Conservation (phyloP, 2,888 invertebrate species). For the Temnothorax rugatulus region DNA sequence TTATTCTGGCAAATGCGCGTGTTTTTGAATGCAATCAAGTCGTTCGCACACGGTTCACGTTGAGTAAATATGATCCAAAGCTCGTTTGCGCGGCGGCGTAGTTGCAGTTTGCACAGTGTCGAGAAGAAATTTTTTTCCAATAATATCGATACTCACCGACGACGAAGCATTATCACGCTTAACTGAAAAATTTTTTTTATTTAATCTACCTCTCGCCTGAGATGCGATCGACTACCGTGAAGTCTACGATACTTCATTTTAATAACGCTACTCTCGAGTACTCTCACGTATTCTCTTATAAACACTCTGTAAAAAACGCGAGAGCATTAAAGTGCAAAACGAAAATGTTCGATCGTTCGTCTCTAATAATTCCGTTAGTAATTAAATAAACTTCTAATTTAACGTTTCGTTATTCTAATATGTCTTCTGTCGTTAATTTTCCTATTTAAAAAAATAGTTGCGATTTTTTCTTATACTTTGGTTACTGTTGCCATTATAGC, state of each 20-base stretch:
- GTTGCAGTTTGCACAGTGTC: conserved; percentile 38
- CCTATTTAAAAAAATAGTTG: not conserved
- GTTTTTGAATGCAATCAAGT: conserved; percentile 52
- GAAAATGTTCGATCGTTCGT: not conserved
- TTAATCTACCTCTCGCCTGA: conserved; percentile 3
- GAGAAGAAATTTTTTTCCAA: conserved; percentile 33
- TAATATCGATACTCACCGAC: conserved; percentile 30
- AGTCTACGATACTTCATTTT: conserved; percentile 8
- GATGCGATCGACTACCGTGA: not conserved
- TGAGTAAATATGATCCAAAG: conserved; percentile 51
- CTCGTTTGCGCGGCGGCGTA: conserved; percentile 42
- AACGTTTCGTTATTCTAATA: not conserved
- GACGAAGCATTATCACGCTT: conserved; percentile 34
- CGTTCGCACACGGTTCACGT: conserved; percentile 47
- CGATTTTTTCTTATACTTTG: not conserved
- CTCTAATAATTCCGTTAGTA: not conserved
- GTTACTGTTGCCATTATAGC: not conserved
- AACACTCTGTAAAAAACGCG: conserved; percentile 4
- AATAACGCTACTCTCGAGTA: not conserved
- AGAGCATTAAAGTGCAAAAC: not conserved
- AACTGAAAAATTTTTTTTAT: conserved; percentile 44
- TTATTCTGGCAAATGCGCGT: conserved; percentile 52
- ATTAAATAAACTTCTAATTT: not conserved
- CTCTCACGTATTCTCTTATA: not conserved
- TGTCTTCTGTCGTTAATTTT: not conserved